Evolutionary conservation across 1,140 invertebrate species (phyloP).

Genomic region (Phymorhynchus buccinoides): DNA sequence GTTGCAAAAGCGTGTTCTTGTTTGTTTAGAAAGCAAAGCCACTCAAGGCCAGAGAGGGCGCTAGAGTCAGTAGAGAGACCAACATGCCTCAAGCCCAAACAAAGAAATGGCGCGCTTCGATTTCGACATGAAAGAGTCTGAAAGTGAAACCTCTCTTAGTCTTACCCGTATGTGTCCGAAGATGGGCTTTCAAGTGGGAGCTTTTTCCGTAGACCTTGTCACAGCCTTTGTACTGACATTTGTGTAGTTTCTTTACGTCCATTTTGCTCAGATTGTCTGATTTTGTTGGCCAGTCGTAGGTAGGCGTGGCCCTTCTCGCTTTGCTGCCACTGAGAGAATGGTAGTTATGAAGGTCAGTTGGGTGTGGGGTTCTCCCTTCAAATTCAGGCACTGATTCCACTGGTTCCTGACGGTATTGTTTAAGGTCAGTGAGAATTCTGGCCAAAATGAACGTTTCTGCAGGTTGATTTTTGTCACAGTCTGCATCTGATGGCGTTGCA

Average conservation of each 20-base stretch:
- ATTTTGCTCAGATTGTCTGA: constrained; percentile 42
- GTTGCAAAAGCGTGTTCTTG: constrained; percentile 4
- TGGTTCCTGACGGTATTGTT: constrained; percentile 76
- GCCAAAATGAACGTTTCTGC: constrained; percentile 76
- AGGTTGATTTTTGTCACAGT: constrained; percentile 4
- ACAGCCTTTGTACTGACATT: constrained; percentile 97
- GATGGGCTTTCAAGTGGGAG: constrained; percentile 84
- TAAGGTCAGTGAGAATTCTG: constrained; percentile 78
- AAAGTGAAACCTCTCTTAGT: neutral
- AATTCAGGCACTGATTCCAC: constrained; percentile 65
- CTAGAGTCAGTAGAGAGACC: neutral
- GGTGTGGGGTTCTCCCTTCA: constrained; percentile 18
- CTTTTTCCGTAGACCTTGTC: constrained; percentile 94
- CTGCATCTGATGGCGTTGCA: constrained; percentile 53
- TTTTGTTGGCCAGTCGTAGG: constrained; percentile 46
- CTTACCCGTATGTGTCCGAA: constrained; percentile 75
- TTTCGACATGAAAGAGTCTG: neutral
- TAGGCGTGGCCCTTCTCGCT: constrained; percentile 58
- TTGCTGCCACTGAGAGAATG: constrained; percentile 42
- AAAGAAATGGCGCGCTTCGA: constrained; percentile 44
- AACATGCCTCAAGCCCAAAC: constrained; percentile 43
- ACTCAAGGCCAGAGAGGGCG: neutral
- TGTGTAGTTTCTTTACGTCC: constrained; percentile 72
- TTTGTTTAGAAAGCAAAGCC: constrained; percentile 28
- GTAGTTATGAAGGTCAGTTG: constrained; percentile 35